Base-by-base conservation (phyloP, 2,888 invertebrate genomes). In the Euproctis similis region DNA sequence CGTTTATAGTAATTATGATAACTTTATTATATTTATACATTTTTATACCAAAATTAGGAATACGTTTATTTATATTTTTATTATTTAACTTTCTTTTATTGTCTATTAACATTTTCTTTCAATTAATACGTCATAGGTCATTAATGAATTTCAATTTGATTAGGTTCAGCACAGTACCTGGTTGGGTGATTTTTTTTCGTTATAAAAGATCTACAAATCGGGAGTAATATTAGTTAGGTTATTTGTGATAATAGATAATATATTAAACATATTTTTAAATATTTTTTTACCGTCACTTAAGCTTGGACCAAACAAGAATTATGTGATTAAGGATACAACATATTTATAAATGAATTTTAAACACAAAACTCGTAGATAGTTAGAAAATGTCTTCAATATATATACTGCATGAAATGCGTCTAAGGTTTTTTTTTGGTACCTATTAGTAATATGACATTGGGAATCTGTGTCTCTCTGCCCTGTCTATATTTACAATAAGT, bases 161-260 rank as follows among this genome's bases (percentile, higher is more conserved):
- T 38, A 38, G 42, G 62, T 45, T 25, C 2, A 24, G 52, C 17
- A 36, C 35, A 35, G 77, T 58, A 74, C 77, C 68, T 59, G 65
- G 59, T 77, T 81, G 50, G 60, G 64, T 72, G 77, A 54, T 69
- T 77, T 82, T 81, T 82, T 81, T n/a, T n/a, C n/a, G 12, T 4
- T 4, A 51, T 54, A 76, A 81, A 81, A 82, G 76, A 57, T 72
- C 75, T 60, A 76, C 41, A 57, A 81, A 71, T 72, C 56, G 67
- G 74, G 77, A 32, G 74, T 41, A 23, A 28, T 32, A 38, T 36
- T 36, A 19, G n/a, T n/a, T n/a, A n/a, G n/a, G n/a, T n/a, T n/a
- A n/a, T n/a, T n/a, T n/a, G n/a, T n/a, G n/a, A n/a, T n/a, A n/a
- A n/a, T n/a, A n/a, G n/a, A n/a, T n/a, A n/a, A n/a, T n/a, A n/a